Evolutionary conservation across 2,113 vertebrate species (phyloP).

Genomic region (Anthoscopus minutus): DNA sequence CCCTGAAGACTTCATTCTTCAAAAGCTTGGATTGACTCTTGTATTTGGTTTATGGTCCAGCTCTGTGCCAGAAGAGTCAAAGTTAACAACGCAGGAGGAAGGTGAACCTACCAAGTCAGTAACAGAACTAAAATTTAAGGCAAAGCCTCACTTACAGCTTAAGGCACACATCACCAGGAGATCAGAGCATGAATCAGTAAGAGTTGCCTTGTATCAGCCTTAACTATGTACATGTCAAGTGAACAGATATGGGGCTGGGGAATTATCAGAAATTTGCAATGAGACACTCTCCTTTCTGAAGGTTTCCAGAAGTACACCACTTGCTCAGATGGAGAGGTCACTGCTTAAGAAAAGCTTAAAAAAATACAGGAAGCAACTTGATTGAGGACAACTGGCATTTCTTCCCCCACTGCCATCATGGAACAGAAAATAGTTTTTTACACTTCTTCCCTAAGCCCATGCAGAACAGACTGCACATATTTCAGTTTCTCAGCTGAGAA

Average conservation of each 20-base stretch:
- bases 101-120: background rate
- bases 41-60: background rate
- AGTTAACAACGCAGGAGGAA: background rate
- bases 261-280: background rate
- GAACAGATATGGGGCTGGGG: background rate
- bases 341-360: background rate
- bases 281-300: background rate
- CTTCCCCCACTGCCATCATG: background rate
- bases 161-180: background rate
- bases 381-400: conserved; percentile 26
- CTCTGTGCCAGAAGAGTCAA: background rate
- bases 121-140: background rate
- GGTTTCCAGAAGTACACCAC: background rate
- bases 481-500: conserved; percentile 2
- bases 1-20: background rate
- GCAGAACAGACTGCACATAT: conserved; percentile 29
- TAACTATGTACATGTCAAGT: background rate
- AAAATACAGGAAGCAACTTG: background rate
- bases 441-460: background rate
- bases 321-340: background rate
- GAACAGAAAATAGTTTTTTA: background rate
- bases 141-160: background rate
- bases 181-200: background rate
- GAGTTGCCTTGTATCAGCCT: background rate
- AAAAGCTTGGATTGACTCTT: background rate